Evolutionary conservation across 2,113 vertebrate genomes (phyloP).

Genomic region (Apistogramma diplotaenia): DNA sequence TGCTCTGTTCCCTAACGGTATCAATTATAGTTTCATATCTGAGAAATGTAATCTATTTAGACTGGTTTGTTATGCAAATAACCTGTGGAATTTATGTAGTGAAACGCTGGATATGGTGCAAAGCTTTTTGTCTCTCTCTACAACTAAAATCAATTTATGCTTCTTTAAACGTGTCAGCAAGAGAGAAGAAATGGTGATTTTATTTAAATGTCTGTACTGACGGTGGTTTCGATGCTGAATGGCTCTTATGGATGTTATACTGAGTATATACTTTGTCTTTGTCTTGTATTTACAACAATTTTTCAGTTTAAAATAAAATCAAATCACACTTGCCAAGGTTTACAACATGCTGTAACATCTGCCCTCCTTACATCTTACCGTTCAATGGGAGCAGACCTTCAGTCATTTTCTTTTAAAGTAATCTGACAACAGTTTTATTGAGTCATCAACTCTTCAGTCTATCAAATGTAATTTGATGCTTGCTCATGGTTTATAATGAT

Average conservation of each 20-base stretch:
- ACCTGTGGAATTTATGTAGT: slow-evolving; percentile 29
- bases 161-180: slow-evolving; percentile 29
- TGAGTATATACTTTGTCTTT: background rate
- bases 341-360: background rate
- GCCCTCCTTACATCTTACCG: background rate
- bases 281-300: background rate
- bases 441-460: background rate
- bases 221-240: slow-evolving; percentile 11
- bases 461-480: background rate
- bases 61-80: slow-evolving; percentile 62
- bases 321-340: background rate
- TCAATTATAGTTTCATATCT: slow-evolving; percentile 66
- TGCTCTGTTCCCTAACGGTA: slow-evolving; percentile 43
- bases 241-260: background rate
- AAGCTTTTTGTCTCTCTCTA: background rate
- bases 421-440: background rate
- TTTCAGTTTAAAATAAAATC: background rate
- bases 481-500: background rate
- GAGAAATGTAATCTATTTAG: slow-evolving; percentile 59
- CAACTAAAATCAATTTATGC: slow-evolving; percentile 29
- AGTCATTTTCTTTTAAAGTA: background rate
- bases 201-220: slow-evolving; percentile 28
- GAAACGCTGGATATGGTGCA: slow-evolving; percentile 39
- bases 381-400: too few species aligned
- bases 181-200: slow-evolving; percentile 21